A percentile compares a stretch with the other conserved stretches of the same genome.
Evolutionary conservation across 2,797 vertebrate species (phyloP).

Genomic region (Hafferia zeledoni): DNA sequence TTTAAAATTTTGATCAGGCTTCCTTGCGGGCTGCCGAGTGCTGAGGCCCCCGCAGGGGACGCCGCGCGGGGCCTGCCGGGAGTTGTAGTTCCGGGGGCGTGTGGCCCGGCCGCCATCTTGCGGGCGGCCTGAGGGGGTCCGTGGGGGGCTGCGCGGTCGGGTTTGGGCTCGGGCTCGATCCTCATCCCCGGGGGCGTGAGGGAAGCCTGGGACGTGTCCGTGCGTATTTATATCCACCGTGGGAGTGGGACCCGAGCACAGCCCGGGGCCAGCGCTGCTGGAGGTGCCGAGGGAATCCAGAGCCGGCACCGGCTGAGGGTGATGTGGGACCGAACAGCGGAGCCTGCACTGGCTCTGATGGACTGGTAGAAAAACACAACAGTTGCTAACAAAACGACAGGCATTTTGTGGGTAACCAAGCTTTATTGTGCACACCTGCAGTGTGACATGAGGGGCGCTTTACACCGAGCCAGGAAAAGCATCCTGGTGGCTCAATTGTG

Average conservation of each 20-base stretch:
- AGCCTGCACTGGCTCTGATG: neutral
- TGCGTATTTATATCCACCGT: rapidly evolving
- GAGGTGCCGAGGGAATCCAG: rapidly evolving
- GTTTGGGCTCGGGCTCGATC: too few relatives aligned
- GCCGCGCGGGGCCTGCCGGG: neutral
- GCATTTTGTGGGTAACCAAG: neutral
- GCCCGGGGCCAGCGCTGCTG: neutral
- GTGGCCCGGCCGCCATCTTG: neutral
- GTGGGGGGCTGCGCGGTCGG: rapidly evolving
- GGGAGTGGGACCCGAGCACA: neutral
- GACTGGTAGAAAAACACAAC: too few relatives aligned
- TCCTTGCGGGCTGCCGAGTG: rapidly evolving
- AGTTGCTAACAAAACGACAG: rapidly evolving
- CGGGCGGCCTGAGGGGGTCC: rapidly evolving
- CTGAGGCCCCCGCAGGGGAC: neutral
- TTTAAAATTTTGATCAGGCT: neutral
- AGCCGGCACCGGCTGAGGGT: neutral
- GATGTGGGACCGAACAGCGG: neutral
- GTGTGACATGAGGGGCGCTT: rapidly evolving
- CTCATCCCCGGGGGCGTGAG: rapidly evolving
- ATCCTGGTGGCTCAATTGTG: too few relatives aligned
- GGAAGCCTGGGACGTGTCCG: rapidly evolving
- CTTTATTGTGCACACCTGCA: too few relatives aligned
- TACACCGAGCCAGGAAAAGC: neutral
- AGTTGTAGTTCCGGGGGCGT: neutral